These are phyloP conservation scores for Toxostoma redivivum DNA, from an alignment of 2,113 vertebrate species.

Conservation along the genomic window DNA sequence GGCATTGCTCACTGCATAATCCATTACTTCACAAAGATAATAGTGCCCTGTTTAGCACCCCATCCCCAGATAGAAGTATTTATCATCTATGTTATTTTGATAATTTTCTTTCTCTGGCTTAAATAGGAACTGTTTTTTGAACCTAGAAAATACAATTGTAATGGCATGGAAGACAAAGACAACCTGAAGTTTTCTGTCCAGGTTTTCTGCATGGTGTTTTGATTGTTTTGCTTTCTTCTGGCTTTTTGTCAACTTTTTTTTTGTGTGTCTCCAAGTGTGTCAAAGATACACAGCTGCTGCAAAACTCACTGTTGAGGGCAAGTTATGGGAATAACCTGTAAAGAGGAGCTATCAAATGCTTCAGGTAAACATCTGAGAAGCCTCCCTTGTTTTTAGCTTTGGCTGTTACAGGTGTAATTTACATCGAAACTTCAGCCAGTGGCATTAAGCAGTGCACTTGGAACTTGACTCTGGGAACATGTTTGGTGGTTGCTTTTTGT, in stretches of 20 bases:
- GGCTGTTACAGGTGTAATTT: background rate
- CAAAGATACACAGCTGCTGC: background rate
- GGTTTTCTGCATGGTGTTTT: background rate
- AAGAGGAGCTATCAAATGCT: background rate
- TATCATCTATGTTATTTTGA: background rate
- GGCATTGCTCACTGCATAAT: background rate
- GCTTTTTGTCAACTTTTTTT: background rate
- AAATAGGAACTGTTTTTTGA: background rate
- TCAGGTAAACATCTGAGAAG: background rate
- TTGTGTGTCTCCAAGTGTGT: background rate
- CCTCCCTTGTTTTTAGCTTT: background rate
- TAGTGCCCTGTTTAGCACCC: background rate
- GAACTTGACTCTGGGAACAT: background rate
- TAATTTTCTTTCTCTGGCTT: background rate
- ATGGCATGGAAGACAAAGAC: background rate
- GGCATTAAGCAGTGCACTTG: background rate
- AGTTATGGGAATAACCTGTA: background rate
- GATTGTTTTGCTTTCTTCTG: background rate
- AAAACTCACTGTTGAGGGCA: background rate
- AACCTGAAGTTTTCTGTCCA: background rate
- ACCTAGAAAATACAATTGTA: background rate
- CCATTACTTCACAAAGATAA: background rate
- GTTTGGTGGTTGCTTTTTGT: background rate
- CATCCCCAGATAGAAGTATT: background rate
- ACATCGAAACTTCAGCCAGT: background rate